Conservation (phyloP, 2,797 vertebrate genomes). For the Gambelia wislizenii region DNA sequence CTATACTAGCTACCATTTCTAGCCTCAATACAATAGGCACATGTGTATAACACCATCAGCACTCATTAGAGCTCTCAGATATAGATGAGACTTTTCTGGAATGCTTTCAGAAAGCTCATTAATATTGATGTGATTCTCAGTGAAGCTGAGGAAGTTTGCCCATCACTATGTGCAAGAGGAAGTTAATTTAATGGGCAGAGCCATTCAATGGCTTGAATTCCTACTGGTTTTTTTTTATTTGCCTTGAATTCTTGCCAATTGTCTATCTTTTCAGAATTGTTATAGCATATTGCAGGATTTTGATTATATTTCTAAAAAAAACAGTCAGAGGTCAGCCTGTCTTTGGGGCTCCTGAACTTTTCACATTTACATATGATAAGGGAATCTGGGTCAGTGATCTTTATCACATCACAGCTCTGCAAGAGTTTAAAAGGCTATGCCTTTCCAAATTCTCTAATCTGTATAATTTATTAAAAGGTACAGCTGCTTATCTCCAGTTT, state of each 20-base stretch:
- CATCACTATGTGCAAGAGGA: not conserved
- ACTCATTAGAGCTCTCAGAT: not conserved
- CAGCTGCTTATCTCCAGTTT: not conserved
- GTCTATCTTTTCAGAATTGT: not conserved
- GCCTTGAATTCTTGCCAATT: not conserved
- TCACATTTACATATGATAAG: not conserved
- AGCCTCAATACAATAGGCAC: not conserved
- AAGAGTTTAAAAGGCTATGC: not conserved
- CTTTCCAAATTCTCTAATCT: not conserved
- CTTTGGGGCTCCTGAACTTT: not conserved
- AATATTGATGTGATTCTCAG: constrained; percentile 1
- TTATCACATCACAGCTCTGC: not conserved
- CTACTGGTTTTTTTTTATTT: not conserved
- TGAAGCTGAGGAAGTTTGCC: not conserved
- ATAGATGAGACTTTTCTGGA: not conserved
- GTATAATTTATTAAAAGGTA: not conserved
- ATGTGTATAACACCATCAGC: not conserved
- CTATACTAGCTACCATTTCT: not conserved
- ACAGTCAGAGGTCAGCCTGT: not conserved
- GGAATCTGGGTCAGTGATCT: not conserved
- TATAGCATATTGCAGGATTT: not conserved
- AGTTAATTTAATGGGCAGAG: constrained; percentile 2
- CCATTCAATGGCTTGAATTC: not conserved
- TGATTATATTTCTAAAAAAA: not conserved
- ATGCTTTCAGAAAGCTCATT: constrained; percentile 1